A percentile compares a stretch with the other conserved stretches of the same genome.
phyloP scores from a whole-genome alignment of 2,113 vertebrate genomes.

The Chaetodon auriga region DNA sequence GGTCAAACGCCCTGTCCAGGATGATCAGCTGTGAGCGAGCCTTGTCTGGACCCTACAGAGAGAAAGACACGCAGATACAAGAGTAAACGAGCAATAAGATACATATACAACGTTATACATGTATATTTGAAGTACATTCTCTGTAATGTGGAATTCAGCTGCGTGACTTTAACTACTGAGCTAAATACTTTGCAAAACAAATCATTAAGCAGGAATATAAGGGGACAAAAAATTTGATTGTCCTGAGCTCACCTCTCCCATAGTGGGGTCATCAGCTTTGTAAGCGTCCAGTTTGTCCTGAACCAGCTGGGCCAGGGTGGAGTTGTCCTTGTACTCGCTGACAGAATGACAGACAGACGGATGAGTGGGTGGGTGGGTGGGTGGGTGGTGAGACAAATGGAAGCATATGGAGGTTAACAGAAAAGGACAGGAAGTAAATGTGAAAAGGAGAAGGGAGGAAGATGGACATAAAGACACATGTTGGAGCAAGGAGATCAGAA shows the following conservation, averaged over 20 bases:
- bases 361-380: neutral
- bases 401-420: neutral
- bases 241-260: conserved; percentile 91
- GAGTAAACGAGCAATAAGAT: neutral
- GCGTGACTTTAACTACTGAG: neutral
- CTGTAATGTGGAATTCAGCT: neutral
- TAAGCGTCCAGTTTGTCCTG: conserved; percentile 98
- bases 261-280: conserved; percentile 97
- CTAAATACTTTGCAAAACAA: neutral
- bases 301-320: conserved; percentile 95
- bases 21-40: conserved; percentile 97
- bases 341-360: neutral
- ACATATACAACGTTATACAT: neutral
- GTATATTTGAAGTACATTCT: neutral
- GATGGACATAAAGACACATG: neutral
- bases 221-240: neutral
- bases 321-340: conserved; percentile 94
- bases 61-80: neutral
- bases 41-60: conserved; percentile 93
- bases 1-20: conserved; percentile 96
- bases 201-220: neutral
- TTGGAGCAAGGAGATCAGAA: neutral
- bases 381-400: neutral
- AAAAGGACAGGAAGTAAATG: neutral
- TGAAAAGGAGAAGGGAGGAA: neutral